A percentile compares a stretch with the other conserved stretches of the same genome.
phyloP scores from a whole-genome alignment of 1,140 invertebrate species.

The Microvelia longipes region DNA sequence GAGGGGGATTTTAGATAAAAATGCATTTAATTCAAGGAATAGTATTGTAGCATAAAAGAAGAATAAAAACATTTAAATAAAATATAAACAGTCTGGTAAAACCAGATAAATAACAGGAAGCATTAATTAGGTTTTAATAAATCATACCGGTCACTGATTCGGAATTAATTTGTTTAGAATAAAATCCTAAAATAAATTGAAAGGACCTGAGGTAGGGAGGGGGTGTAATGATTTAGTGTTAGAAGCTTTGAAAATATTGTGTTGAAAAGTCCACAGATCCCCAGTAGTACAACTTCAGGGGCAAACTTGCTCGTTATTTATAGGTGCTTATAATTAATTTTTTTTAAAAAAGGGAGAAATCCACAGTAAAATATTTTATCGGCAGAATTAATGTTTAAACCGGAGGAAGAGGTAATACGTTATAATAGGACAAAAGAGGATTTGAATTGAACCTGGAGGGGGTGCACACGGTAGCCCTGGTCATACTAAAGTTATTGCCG shows the following conservation, averaged over 20 bases:
- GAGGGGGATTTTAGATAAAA: no score
- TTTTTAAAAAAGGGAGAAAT: not conserved
- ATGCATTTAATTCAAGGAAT: no score
- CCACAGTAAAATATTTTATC: not conserved
- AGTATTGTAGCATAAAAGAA: no score
- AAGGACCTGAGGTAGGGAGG: not conserved
- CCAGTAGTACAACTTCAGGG: not conserved
- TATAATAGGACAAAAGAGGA: not conserved
- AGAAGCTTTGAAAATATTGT: not conserved
- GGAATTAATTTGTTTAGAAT: not conserved
- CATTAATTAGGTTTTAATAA: not conserved
- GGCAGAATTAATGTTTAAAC: not conserved
- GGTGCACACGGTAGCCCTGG: not conserved
- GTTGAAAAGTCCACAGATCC: not conserved
- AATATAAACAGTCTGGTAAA: not conserved
- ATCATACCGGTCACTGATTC: not conserved
- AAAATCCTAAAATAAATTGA: not conserved
- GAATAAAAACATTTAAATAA: not conserved
- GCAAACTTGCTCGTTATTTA: not conserved
- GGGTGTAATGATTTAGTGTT: not conserved
- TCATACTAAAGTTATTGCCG: not conserved
- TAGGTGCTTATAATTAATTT: not conserved
- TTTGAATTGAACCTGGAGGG: not conserved
- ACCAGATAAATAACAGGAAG: not conserved
- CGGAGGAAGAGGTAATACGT: not conserved